Conservation (phyloP, 2,797 vertebrate species). For the Helarctos malayanus region DNA sequence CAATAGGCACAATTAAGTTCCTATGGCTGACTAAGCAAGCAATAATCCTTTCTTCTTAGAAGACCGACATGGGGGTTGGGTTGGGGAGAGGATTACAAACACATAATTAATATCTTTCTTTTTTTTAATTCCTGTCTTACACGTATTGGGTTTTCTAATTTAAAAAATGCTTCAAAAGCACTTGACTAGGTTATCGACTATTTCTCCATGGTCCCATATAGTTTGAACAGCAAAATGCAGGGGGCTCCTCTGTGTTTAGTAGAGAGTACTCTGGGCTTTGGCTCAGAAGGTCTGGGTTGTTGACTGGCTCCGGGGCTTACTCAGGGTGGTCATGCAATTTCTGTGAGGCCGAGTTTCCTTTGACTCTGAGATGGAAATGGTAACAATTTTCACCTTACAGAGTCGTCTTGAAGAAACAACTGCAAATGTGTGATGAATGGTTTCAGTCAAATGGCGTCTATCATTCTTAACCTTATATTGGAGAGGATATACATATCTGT, state of each 20-base stretch:
- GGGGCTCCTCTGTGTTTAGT: neutral
- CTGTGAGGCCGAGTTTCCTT: neutral
- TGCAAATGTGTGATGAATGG: neutral
- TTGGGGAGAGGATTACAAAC: conserved; percentile 8
- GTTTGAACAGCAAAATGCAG: neutral
- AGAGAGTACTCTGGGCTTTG: neutral
- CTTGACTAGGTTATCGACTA: neutral
- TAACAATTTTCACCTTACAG: neutral
- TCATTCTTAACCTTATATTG: neutral
- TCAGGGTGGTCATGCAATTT: neutral
- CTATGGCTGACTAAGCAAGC: neutral
- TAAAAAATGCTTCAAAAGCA: conserved; percentile 55
- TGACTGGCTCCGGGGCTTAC: neutral
- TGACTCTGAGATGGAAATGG: neutral
- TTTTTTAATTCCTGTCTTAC: neutral
- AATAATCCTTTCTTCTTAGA: conserved; percentile 47
- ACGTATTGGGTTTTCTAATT: conserved; percentile 35
- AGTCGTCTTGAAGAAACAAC: neutral
- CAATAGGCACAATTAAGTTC: neutral
- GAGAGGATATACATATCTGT: neutral
- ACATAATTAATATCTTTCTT: conserved; percentile 33
- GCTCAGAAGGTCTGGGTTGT: neutral
- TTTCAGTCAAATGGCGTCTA: neutral
- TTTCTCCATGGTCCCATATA: neutral
- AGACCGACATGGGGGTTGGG: neutral